These are phyloP conservation scores for Turnix velox DNA, from an alignment of 2,113 vertebrate genomes.

Conservation along the genomic window DNA sequence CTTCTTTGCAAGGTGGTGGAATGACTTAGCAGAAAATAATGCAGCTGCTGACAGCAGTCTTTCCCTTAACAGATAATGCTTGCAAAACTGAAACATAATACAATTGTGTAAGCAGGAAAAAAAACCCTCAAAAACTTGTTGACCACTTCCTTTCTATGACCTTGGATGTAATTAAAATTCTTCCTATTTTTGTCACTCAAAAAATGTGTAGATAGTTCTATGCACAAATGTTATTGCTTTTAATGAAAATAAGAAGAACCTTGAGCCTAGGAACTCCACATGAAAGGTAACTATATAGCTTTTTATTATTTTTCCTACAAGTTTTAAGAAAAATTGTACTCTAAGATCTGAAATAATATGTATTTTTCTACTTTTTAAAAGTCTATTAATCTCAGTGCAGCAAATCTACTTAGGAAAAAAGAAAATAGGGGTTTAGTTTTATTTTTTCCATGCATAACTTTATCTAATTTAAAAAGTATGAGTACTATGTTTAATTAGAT, in stretches of 20 bases:
- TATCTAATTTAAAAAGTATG: background rate
- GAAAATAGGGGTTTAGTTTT: background rate
- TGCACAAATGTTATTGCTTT: background rate
- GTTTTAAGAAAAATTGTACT: background rate
- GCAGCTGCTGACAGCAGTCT: constrained; percentile 36
- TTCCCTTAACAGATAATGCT: constrained; percentile 13
- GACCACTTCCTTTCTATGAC: background rate
- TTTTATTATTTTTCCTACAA: background rate
- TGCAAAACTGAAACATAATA: background rate
- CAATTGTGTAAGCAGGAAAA: constrained; percentile 35
- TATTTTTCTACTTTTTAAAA: background rate
- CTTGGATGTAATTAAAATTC: background rate
- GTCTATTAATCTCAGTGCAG: background rate
- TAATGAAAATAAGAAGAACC: background rate
- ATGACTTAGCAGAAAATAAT: constrained; percentile 48
- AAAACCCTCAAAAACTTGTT: background rate
- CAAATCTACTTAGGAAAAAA: background rate
- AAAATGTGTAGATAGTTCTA: background rate
- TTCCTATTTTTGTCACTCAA: background rate
- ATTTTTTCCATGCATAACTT: background rate
- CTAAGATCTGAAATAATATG: background rate
- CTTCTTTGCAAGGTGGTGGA: constrained; percentile 43
- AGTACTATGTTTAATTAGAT: background rate
- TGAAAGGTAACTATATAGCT: background rate
- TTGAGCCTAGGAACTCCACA: background rate